A percentile compares a stretch with the other conserved stretches of the same genome.
Evolutionary conservation across 2,797 vertebrate genomes (phyloP).

Genomic region (Macropodus opercularis): DNA sequence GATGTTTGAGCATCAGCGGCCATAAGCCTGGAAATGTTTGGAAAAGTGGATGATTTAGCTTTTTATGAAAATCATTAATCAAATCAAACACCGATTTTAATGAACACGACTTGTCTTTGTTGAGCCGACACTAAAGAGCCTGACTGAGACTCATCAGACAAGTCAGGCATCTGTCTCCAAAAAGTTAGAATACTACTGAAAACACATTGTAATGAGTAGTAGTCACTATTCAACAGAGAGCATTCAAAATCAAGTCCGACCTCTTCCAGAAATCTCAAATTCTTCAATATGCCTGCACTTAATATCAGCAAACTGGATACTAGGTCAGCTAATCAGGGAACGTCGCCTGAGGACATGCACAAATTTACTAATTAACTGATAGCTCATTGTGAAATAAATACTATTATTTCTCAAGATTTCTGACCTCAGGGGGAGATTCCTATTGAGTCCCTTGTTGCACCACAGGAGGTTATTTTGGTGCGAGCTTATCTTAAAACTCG

Average conservation of each 20-base stretch:
- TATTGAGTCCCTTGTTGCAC: slow-evolving; percentile 38
- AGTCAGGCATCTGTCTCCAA: slow-evolving; percentile 10
- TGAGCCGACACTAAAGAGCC: neutral
- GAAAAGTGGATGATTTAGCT: slow-evolving; percentile 6
- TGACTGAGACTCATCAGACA: neutral
- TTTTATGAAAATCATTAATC: neutral
- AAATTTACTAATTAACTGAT: slow-evolving; percentile 61
- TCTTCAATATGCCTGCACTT: slow-evolving; percentile 15
- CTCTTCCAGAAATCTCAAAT: slow-evolving; percentile 2
- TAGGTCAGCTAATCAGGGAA: slow-evolving; percentile 46
- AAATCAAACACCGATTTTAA: slow-evolving; percentile 6
- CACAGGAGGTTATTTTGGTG: slow-evolving; percentile 40
- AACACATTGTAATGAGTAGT: neutral
- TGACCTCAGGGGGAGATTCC: slow-evolving; percentile 43
- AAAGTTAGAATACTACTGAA: slow-evolving; percentile 2
- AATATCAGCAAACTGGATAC: slow-evolving; percentile 35
- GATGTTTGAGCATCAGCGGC: slow-evolving; percentile 3
- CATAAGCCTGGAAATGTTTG: slow-evolving; percentile 3
- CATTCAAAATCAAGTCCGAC: slow-evolving; percentile 19
- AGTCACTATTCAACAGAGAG: neutral
- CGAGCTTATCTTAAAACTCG: slow-evolving; percentile 12
- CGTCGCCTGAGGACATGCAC: slow-evolving; percentile 34
- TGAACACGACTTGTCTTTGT: neutral
- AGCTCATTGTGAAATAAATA: slow-evolving; percentile 58
- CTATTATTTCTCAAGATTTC: slow-evolving; percentile 50